These are phyloP conservation scores for Dissostichus mawsoni DNA, from an alignment of 2,113 vertebrate genomes.

Conservation along the genomic window DNA sequence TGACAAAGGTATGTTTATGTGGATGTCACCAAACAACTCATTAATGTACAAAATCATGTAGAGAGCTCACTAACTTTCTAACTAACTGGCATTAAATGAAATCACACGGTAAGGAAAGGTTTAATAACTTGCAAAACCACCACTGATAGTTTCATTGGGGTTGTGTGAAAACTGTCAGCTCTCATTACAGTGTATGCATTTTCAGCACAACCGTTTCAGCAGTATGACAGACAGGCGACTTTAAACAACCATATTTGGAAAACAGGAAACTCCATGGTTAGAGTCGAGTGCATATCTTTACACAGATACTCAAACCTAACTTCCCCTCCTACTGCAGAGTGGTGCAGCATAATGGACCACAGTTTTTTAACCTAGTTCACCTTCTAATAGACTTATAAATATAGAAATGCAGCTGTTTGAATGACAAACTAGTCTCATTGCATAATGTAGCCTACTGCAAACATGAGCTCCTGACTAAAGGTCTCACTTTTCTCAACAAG, in stretches of 20 bases:
- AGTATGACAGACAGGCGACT: constrained; percentile 33
- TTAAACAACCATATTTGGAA: constrained; percentile 76
- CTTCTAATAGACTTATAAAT: neutral
- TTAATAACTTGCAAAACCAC: neutral
- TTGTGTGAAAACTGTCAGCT: constrained; percentile 3
- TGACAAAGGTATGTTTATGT: neutral
- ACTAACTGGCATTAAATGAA: neutral
- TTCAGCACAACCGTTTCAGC: constrained; percentile 9
- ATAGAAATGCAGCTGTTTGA: neutral
- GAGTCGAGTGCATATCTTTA: constrained; percentile 25
- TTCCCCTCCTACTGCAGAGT: constrained; percentile 27
- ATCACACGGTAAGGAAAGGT: neutral
- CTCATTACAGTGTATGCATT: constrained; percentile 6
- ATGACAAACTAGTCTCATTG: neutral
- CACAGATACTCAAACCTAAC: constrained; percentile 49
- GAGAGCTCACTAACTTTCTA: neutral
- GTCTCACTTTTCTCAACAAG: neutral
- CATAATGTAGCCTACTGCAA: neutral
- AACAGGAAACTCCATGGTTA: constrained; percentile 78
- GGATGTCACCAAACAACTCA: neutral
- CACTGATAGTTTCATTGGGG: neutral
- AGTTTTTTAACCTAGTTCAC: neutral
- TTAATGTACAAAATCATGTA: too few species aligned
- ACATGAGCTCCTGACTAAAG: neutral
- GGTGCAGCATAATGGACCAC: neutral